phyloP scores from a whole-genome alignment of 2,888 invertebrate genomes.

The Ceraclea dissimilis region DNA sequence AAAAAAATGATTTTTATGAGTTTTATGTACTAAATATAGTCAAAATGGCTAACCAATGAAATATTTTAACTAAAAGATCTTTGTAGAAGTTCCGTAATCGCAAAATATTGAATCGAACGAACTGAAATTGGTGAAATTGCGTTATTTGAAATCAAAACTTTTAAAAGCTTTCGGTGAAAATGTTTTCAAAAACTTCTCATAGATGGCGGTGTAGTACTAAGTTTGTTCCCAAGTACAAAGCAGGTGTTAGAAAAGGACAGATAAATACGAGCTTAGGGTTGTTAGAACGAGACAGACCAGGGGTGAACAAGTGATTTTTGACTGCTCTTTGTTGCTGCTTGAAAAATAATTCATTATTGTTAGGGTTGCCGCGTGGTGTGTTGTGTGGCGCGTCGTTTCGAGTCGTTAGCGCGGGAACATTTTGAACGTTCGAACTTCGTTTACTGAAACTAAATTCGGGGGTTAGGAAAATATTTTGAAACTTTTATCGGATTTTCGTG shows the following conservation, averaged over 20 bases:
- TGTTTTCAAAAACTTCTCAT: not conserved
- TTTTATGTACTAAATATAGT: too few species aligned
- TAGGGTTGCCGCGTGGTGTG: not conserved
- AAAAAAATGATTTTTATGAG: too few species aligned
- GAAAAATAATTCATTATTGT: not conserved
- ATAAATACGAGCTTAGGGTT: not conserved
- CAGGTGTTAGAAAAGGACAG: slow-evolving; percentile 17
- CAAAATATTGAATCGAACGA: too few species aligned
- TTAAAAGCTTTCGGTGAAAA: too few species aligned
- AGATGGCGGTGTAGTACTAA: slow-evolving; percentile 12
- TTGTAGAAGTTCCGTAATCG: too few species aligned
- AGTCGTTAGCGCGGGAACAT: not conserved
- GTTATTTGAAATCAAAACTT: too few species aligned
- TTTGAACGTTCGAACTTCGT: not conserved
- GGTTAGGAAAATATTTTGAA: too few species aligned
- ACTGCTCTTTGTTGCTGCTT: not conserved
- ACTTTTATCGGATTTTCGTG: not conserved
- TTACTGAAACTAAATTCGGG: not conserved
- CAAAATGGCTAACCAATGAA: too few species aligned
- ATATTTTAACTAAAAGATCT: too few species aligned
- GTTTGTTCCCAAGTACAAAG: not conserved
- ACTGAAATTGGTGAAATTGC: too few species aligned
- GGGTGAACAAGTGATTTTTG: slow-evolving; percentile 17
- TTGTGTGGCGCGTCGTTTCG: not conserved
- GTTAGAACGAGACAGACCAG: slow-evolving; percentile 4